Evolutionary conservation across 2,888 invertebrate genomes (phyloP).

Genomic region (Prenolepis imparis): DNA sequence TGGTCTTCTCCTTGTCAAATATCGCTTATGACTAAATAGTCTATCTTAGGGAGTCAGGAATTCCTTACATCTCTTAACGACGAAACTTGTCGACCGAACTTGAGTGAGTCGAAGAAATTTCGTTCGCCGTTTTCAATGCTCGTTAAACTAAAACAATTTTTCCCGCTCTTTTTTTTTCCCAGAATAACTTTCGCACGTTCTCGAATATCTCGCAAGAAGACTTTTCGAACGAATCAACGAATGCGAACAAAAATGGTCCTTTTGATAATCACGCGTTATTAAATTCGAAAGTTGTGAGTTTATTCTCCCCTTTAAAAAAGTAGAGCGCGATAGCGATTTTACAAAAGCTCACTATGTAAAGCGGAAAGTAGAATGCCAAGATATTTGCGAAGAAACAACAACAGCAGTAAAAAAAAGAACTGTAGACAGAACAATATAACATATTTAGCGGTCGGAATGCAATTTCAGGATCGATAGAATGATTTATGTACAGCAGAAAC

Average conservation of each 20-base stretch:
- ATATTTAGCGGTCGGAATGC: conserved; percentile 46
- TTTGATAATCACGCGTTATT: not conserved
- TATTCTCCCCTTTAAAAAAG: not conserved
- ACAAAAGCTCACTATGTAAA: not conserved
- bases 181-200: not conserved
- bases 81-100: conserved; percentile 10
- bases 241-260: not conserved
- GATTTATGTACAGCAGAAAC: conserved; percentile 62
- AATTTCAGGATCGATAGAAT: conserved; percentile 66
- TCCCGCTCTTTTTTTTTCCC: not conserved
- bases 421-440: conserved; percentile 40
- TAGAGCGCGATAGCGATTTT: not conserved
- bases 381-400: conserved; percentile 32
- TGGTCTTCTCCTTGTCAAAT: not conserved
- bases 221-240: not conserved
- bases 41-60: not conserved
- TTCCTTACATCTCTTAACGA: not conserved
- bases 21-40: conserved; percentile 1
- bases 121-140: conserved; percentile 15
- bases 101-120: conserved; percentile 14
- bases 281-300: not conserved
- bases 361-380: not conserved
- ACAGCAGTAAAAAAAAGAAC: conserved; percentile 24
- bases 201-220: not conserved
- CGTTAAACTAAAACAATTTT: conserved; percentile 12